A percentile compares a stretch with the other conserved stretches of the same genome.
Conservation (phyloP, 2,113 vertebrate species). For the Loxodonta africana region DNA sequence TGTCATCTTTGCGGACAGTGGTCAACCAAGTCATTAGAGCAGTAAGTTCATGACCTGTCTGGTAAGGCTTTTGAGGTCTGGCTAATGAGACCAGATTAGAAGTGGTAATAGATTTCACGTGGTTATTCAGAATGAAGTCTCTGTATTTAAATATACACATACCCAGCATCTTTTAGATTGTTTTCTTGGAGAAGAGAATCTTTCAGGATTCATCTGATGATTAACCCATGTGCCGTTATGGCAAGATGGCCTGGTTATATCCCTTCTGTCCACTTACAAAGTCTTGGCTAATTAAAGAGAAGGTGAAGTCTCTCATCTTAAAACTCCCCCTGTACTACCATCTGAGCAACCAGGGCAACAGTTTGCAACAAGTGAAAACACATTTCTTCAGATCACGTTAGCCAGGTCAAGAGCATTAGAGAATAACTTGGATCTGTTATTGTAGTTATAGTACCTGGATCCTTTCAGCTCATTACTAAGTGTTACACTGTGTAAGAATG, state of each 20-base stretch:
- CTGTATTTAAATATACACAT: background rate
- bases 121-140: background rate
- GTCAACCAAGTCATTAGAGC: constrained; percentile 15
- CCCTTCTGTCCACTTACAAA: background rate
- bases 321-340: background rate
- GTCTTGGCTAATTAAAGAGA: background rate
- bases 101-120: background rate
- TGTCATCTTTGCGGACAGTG: constrained; percentile 49
- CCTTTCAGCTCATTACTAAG: constrained; percentile 30
- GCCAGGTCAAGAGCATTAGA: background rate
- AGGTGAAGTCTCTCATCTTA: background rate
- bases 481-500: background rate
- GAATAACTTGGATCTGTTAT: background rate
- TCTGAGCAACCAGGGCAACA: background rate
- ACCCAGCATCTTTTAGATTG: background rate
- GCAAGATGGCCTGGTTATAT: background rate
- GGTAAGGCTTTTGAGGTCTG: constrained; percentile 25
- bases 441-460: background rate
- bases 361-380: background rate
- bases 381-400: background rate
- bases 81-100: constrained; percentile 25
- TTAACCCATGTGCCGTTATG: background rate
- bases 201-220: background rate
- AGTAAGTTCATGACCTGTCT: background rate
- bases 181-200: background rate